A percentile compares a stretch with the other conserved stretches of the same genome.
Evolutionary conservation across 1,140 invertebrate species (phyloP).

Genomic region (Pachypeltis micranthus): DNA sequence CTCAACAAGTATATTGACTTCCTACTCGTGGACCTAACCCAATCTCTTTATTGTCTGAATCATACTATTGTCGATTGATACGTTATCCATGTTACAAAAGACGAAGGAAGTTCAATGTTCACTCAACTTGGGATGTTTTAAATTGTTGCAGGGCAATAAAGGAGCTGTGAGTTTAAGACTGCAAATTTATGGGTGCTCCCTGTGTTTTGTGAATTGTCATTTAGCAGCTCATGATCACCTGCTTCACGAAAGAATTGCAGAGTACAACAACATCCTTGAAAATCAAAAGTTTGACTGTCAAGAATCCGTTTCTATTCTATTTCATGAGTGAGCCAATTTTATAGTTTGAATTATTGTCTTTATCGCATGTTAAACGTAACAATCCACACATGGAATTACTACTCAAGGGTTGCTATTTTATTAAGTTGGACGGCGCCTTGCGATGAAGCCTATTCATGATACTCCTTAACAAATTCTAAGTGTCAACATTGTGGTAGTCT

Average conservation of each 20-base stretch:
- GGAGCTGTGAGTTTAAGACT: constrained; percentile 79
- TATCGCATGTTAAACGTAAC: constrained; percentile 3
- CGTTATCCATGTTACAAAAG: too few species aligned
- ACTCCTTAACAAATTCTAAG: too few species aligned
- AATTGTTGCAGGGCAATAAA: constrained; percentile 76
- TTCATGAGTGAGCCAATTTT: constrained; percentile 65
- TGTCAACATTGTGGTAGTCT: too few species aligned
- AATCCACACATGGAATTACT: too few species aligned
- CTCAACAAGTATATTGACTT: too few species aligned
- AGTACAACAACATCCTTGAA: constrained; percentile 73
- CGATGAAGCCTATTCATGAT: too few species aligned
- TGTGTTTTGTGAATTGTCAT: constrained; percentile 81
- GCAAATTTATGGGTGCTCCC: constrained; percentile 69
- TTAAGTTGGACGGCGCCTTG: neutral
- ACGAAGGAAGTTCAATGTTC: too few species aligned
- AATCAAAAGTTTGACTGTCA: constrained; percentile 52
- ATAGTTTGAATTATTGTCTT: neutral
- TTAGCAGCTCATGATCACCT: constrained; percentile 76
- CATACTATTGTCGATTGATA: too few species aligned
- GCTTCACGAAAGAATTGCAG: constrained; percentile 63
- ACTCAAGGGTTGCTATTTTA: constrained; percentile 11
- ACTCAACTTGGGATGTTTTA: too few species aligned
- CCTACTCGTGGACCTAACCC: too few species aligned
- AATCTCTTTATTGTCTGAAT: too few species aligned
- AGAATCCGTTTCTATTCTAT: constrained; percentile 70